Evolutionary conservation across 2,888 invertebrate species (phyloP).

Genomic region (Caenorhabditis sulstoni): DNA sequence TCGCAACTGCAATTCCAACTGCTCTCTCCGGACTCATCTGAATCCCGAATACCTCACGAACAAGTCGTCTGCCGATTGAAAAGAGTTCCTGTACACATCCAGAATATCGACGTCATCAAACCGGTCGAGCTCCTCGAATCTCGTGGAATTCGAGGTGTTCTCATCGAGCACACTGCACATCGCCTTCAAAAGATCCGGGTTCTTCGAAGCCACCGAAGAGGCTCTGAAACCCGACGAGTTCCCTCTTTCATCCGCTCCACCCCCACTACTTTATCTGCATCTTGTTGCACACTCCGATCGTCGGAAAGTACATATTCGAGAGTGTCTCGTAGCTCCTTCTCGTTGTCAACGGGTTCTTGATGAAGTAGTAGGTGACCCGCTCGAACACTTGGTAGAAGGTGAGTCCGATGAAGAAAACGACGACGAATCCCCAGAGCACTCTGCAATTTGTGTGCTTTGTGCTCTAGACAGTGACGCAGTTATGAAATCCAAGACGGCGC

Average conservation of each 20-base stretch:
- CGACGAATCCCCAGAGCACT: slow-evolving; percentile 72
- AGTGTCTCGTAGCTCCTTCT: slow-evolving; percentile 73
- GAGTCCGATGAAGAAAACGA: slow-evolving; percentile 73
- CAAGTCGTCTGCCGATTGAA: slow-evolving; percentile 73
- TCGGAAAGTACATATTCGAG: slow-evolving; percentile 71
- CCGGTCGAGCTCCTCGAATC: slow-evolving; percentile 60
- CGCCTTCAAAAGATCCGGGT: slow-evolving; percentile 64
- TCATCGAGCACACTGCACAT: slow-evolving; percentile 70
- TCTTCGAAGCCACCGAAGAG: slow-evolving; percentile 68
- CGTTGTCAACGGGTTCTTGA: slow-evolving; percentile 73
- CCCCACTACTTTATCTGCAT: slow-evolving; percentile 75
- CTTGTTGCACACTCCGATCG: slow-evolving; percentile 76
- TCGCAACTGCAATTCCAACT: slow-evolving; percentile 65
- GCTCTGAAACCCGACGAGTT: slow-evolving; percentile 71
- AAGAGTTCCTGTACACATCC: slow-evolving; percentile 64
- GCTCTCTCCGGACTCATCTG: no score
- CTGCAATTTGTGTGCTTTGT: slow-evolving; percentile 59
- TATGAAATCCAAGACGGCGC: slow-evolving; percentile 41
- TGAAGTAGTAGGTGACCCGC: slow-evolving; percentile 75
- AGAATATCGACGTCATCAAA: slow-evolving; percentile 71
- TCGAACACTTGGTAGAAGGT: slow-evolving; percentile 76
- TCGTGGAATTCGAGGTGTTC: slow-evolving; percentile 55
- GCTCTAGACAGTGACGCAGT: slow-evolving; percentile 29
- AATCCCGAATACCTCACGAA: slow-evolving; percentile 64
- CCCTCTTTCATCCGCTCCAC: no score